A percentile compares a stretch with the other conserved stretches of the same genome.
phyloP scores from a whole-genome alignment of 2,797 vertebrate genomes.

The Micropoecilia bifurca region DNA sequence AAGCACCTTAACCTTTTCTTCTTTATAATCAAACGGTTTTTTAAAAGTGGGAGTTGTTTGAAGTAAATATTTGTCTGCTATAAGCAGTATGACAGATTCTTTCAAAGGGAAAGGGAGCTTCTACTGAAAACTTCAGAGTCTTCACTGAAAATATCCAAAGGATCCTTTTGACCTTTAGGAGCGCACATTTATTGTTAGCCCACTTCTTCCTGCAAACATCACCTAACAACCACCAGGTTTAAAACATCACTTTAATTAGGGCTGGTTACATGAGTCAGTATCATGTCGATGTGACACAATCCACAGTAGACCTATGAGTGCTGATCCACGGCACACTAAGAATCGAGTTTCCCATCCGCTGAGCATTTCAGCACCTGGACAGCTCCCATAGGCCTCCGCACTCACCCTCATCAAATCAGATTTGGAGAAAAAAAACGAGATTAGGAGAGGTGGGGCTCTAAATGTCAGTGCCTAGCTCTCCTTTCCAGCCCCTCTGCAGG shows the following conservation, averaged over 20 bases:
- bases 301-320: background rate
- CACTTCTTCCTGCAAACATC: slow-evolving; percentile 19
- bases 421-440: slow-evolving; percentile 53
- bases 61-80: background rate
- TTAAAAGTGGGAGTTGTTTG: background rate
- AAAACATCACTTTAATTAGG: slow-evolving; percentile 10
- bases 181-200: slow-evolving; percentile 27
- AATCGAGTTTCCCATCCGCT: background rate
- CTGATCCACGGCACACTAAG: background rate
- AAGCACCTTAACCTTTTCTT: slow-evolving; percentile 10
- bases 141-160: background rate
- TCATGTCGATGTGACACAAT: slow-evolving; percentile 2
- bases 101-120: background rate
- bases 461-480: slow-evolving; percentile 69
- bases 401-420: slow-evolving; percentile 53
- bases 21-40: background rate
- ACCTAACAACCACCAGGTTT: background rate
- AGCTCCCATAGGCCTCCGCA: slow-evolving; percentile 22
- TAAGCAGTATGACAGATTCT: background rate
- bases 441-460: slow-evolving; percentile 50
- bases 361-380: slow-evolving; percentile 56
- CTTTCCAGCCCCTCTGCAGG: slow-evolving; percentile 49
- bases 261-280: slow-evolving; percentile 23
- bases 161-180: background rate
- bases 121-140: background rate